Percentiles rank a stretch among this genome's conserved stretches.
These are phyloP conservation scores for Halesus radiatus DNA, from an alignment of 1,140 invertebrate genomes.

Conservation along the genomic window DNA sequence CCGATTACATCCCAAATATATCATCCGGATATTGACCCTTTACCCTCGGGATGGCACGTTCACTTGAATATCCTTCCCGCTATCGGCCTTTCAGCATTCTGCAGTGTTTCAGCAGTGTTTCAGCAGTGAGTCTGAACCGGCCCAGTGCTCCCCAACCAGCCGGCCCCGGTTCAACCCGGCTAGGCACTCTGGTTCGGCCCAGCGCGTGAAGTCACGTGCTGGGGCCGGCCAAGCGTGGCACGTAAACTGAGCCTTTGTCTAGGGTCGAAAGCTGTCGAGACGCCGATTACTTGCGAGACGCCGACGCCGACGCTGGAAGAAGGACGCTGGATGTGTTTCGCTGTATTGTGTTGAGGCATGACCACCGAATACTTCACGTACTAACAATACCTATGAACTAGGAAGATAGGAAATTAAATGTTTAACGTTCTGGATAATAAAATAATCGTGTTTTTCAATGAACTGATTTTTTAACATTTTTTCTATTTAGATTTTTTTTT, in stretches of 20 bases:
- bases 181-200: not conserved
- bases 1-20: not conserved
- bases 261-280: not conserved
- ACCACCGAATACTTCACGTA: not conserved
- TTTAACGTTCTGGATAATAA: too few species aligned
- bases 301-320: not conserved
- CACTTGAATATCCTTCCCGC: not conserved
- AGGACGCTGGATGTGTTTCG: not conserved
- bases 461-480: too few species aligned
- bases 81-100: too few species aligned
- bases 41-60: not conserved
- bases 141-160: too few species aligned
- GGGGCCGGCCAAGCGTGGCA: not conserved
- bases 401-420: not conserved
- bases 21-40: not conserved
- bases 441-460: too few species aligned
- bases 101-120: too few species aligned
- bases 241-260: slow-evolving; percentile 24
- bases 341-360: not conserved
- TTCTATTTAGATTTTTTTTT: too few species aligned
- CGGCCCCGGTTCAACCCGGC: not conserved
- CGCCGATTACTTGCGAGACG: not conserved
- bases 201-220: slow-evolving; percentile 1
- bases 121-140: too few species aligned
- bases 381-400: too few species aligned